A percentile compares a stretch with the other conserved stretches of the same genome.
phyloP scores from a whole-genome alignment of 2,113 vertebrate genomes.

The Euleptes europaea region DNA sequence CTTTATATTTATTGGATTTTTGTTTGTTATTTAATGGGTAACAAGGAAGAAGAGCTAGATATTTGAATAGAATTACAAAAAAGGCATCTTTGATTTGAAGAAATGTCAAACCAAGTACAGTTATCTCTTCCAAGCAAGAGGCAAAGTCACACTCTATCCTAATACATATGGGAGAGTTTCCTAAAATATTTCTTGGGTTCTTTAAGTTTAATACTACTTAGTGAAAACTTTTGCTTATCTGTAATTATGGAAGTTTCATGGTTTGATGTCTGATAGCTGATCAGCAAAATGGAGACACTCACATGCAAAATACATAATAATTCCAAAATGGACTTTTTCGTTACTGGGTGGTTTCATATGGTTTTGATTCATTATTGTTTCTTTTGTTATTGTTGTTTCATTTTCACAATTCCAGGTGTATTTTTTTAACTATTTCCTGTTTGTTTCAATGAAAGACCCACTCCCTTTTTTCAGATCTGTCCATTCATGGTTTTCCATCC shows the following conservation, averaged over 20 bases:
- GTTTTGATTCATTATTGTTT: too few relatives aligned
- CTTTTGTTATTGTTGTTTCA: too few relatives aligned
- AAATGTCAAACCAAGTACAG: constrained; percentile 52
- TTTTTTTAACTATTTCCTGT: too few relatives aligned
- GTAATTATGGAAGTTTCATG: too few relatives aligned
- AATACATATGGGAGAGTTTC: background rate
- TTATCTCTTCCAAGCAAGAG: constrained; percentile 32
- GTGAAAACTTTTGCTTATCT: background rate
- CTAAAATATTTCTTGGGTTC: constrained; percentile 21
- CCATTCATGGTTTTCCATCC: too few relatives aligned
- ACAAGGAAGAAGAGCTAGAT: constrained; percentile 53
- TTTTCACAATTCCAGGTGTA: too few relatives aligned
- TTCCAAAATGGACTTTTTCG: too few relatives aligned
- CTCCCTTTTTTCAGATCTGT: too few relatives aligned
- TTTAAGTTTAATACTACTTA: background rate
- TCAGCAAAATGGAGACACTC: background rate
- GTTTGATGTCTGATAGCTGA: background rate
- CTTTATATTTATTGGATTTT: constrained; percentile 60
- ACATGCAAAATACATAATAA: background rate
- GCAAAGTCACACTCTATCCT: background rate
- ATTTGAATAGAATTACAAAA: constrained; percentile 51
- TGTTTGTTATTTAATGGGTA: constrained; percentile 56
- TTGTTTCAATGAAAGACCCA: too few relatives aligned
- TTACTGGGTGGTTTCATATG: too few relatives aligned
- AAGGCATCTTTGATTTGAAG: constrained; percentile 44